phyloP scores from a whole-genome alignment of 1,140 invertebrate genomes.

The Philopotamus ludificatus region DNA sequence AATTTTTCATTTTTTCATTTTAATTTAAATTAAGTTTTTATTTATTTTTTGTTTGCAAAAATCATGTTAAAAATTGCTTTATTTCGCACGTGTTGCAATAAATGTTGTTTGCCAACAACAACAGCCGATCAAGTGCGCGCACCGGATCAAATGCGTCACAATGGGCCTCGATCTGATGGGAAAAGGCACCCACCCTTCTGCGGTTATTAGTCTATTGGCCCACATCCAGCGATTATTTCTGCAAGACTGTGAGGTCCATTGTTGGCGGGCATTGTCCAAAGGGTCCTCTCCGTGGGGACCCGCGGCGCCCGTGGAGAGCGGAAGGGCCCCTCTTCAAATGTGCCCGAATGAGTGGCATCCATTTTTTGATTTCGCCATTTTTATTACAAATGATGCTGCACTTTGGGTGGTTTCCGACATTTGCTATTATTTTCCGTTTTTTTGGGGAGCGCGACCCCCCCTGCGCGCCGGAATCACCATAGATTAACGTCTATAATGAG shows the following conservation, averaged over 20 bases:
- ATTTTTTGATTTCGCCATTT: slow-evolving; percentile 27
- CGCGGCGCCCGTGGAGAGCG: slow-evolving; percentile 26
- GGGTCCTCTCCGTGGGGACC: slow-evolving; percentile 35
- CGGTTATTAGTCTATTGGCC: slow-evolving; percentile 13
- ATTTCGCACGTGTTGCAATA: no score
- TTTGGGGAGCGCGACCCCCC: slow-evolving; percentile 35
- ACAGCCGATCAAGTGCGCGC: neutral
- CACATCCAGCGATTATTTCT: slow-evolving; percentile 36
- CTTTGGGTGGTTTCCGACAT: slow-evolving; percentile 38
- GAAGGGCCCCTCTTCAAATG: slow-evolving; percentile 31
- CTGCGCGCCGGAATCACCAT: slow-evolving; percentile 38
- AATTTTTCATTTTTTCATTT: no score
- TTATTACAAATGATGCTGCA: slow-evolving; percentile 26
- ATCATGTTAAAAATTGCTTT: no score
- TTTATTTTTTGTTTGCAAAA: no score
- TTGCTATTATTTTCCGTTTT: slow-evolving; percentile 25
- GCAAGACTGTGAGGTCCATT: slow-evolving; percentile 41
- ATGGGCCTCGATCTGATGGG: neutral
- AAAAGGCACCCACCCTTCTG: slow-evolving; percentile 11
- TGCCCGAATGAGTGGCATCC: slow-evolving; percentile 37
- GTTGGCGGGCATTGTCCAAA: slow-evolving; percentile 25
- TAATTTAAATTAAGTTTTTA: no score
- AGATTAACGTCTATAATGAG: slow-evolving; percentile 40
- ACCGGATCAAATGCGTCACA: neutral
- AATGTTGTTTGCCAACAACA: no score